Conservation (phyloP, 2,888 invertebrate genomes). For the Orthonevra nobilis region DNA sequence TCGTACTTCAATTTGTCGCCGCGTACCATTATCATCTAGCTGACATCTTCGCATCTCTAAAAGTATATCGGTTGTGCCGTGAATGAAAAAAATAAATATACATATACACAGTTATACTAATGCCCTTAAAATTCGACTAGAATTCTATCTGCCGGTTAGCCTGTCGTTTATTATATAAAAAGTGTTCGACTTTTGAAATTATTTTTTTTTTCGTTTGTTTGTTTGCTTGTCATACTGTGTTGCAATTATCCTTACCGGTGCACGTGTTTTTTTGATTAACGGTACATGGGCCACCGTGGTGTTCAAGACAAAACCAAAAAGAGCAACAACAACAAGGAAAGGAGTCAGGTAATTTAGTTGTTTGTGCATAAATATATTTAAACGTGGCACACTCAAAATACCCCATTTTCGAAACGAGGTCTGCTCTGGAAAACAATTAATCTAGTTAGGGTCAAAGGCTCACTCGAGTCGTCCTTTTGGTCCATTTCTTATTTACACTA, state of each 20-base stretch:
- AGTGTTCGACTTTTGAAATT: too few species aligned
- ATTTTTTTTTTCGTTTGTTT: too few species aligned
- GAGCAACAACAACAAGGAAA: constrained; percentile 2
- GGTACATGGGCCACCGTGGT: constrained; percentile 3
- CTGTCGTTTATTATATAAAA: too few species aligned
- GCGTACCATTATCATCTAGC: constrained; percentile 9
- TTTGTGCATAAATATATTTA: too few species aligned
- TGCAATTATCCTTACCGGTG: background rate
- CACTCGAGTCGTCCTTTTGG: too few species aligned
- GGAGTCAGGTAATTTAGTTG: too few species aligned
- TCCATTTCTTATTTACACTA: background rate
- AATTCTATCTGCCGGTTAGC: too few species aligned
- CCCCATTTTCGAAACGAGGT: background rate
- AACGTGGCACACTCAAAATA: constrained; percentile 4
- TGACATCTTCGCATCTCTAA: constrained; percentile 2
- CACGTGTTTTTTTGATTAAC: constrained; percentile 17
- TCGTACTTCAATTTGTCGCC: background rate
- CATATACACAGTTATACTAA: too few species aligned
- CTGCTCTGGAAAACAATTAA: background rate
- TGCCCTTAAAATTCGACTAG: too few species aligned
- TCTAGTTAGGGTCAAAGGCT: background rate
- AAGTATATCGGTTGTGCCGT: background rate
- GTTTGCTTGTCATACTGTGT: too few species aligned
- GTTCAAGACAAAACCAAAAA: constrained; percentile 8
- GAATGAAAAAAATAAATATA: background rate